phyloP scores from a whole-genome alignment of 2,113 vertebrate species.

The Eulacestoma nigropectus region DNA sequence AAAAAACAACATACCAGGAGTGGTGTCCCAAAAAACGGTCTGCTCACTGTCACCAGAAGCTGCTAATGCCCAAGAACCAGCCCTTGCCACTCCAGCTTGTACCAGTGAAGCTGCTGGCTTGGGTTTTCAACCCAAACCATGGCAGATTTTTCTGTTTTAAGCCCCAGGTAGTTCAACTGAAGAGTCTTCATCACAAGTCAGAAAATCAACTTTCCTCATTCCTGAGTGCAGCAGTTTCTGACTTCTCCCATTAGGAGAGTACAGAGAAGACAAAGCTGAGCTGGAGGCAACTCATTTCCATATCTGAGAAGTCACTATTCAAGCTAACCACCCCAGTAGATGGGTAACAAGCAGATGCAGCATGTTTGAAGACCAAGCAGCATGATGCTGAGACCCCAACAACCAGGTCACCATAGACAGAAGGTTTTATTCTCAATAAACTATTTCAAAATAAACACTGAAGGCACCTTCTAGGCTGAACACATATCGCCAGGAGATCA shows the following conservation, averaged over 20 bases:
- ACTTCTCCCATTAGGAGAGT: not conserved
- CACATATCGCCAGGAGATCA: not conserved
- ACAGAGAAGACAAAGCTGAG: not conserved
- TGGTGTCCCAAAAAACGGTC: not conserved
- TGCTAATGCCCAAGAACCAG: not conserved
- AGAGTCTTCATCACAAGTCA: not conserved
- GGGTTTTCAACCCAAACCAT: not conserved
- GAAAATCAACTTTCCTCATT: not conserved
- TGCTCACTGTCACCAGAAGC: not conserved
- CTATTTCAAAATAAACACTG: not conserved
- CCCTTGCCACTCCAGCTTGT: not conserved
- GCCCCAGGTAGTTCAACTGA: not conserved
- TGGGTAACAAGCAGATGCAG: not conserved
- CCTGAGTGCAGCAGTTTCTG: not conserved
- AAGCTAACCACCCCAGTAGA: fast-evolving
- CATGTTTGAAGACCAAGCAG: not conserved
- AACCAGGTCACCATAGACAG: not conserved
- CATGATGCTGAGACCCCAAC: not conserved
- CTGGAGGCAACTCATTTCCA: not conserved
- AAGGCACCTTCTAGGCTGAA: not conserved
- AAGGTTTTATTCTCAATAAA: not conserved
- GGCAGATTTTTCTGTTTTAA: not conserved
- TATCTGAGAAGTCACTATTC: fast-evolving
- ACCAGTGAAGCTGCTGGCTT: not conserved
- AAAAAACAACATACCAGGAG: fast-evolving